Evolutionary conservation across 2,888 invertebrate species (phyloP), one percentile per base, ranked within the genome.

Genomic region (Nephrotoma appendiculata): DNA sequence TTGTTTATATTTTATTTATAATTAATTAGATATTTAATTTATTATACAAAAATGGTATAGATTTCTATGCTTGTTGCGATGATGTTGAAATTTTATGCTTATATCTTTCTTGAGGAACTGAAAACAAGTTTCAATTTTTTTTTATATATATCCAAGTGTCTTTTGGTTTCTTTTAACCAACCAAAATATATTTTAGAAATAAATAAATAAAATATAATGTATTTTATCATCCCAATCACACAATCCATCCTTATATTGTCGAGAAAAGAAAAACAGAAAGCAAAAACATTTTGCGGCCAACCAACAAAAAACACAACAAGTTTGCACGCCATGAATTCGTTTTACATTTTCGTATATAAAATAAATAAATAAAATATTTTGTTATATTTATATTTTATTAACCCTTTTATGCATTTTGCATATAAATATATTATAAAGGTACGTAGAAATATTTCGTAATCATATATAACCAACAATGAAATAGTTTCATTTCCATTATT

Each of bases 261-360:
- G 71, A 71, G 31, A 71, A 31, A 31, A 2, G 9, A 31, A 71
- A 71, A 31, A 12, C n/a, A 52, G 15, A 12, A 52, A 19, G 15
- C 52, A 52, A 15, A 52, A 15, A 44, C 44, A 52, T 52, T 52
- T 15, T 52, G 52, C 71, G 71, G 71, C 71, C 52, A 52, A 11
- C 52, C 71, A 71, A 71, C 71, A 71, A 19, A 71, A 52, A 52
- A 52, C 15, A 71, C 31, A 71, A 71, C 71, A 71, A 71, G 71
- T 71, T 71, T 71, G 71, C 71, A 71, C 71, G 71, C 71, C 71
- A 71, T 71, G 71, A 71, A 71, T 71, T 89, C 89, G 87, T 89
- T 88, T 87, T 87, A 86, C 43, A 86, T 87, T 87, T 87, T 86
- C 83, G 31, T 48, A 83, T 15, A 71, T 71, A 83, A 45, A 83